These are phyloP conservation scores for Ichneumoninae sp. DNA, from an alignment of 2,888 invertebrate genomes.

Conservation along the genomic window DNA sequence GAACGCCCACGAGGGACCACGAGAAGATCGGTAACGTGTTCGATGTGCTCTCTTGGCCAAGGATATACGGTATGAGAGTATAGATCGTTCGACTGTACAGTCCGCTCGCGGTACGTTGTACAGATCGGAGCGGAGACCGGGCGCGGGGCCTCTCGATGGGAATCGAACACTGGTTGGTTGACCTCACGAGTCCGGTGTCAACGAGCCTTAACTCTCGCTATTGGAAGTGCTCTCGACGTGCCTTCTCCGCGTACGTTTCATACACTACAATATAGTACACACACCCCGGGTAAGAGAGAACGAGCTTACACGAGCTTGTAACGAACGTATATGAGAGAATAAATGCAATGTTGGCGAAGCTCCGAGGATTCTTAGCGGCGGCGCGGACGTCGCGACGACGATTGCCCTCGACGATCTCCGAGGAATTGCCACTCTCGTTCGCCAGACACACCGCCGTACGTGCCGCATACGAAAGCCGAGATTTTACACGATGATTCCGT, in stretches of 20 bases:
- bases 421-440: constrained; percentile 58
- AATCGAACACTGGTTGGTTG: constrained; percentile 81
- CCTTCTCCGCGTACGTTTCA: constrained; percentile 51
- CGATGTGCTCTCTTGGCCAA: constrained; percentile 48
- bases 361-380: constrained; percentile 41
- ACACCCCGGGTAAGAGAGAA: neutral
- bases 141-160: constrained; percentile 72
- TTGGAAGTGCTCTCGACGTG: constrained; percentile 68
- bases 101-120: constrained; percentile 19
- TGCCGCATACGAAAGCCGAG: neutral
- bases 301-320: neutral
- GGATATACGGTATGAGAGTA: constrained; percentile 38
- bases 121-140: constrained; percentile 52
- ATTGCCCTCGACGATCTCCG: constrained; percentile 40
- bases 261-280: constrained; percentile 29
- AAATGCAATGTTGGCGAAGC: constrained; percentile 2
- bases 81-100: constrained; percentile 33
- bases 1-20: constrained; percentile 63
- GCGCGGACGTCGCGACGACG: constrained; percentile 37
- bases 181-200: constrained; percentile 82
- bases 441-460: constrained; percentile 23
- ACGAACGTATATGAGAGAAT: constrained; percentile 23
- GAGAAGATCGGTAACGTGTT: constrained; percentile 61
- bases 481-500: constrained; percentile 16
- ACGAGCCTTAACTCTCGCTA: constrained; percentile 80